Evolutionary conservation across 1,140 invertebrate species (phyloP).

Genomic region (Drosophila watanabei): DNA sequence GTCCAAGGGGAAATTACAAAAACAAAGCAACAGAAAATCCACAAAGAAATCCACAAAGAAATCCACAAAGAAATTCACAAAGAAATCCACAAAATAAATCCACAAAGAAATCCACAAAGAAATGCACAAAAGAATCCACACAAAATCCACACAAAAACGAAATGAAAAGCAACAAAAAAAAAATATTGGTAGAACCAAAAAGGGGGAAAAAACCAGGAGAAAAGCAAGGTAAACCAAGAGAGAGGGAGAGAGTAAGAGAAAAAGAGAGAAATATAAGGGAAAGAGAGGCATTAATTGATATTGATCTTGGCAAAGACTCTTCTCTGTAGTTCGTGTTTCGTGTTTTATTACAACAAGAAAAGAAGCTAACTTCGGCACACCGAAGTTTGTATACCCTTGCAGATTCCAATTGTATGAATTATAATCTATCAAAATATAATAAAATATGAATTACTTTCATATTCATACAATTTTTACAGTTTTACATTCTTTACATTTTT

Average conservation of each 20-base stretch:
- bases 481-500: too few species aligned
- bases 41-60: conserved; percentile 1
- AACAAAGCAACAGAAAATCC: conserved; percentile 4
- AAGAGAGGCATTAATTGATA: conserved; percentile 50
- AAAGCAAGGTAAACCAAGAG: conserved; percentile 22
- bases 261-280: conserved; percentile 39
- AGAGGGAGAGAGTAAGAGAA: conserved; percentile 3
- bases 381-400: too few species aligned
- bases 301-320: conserved; percentile 5
- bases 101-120: too few species aligned
- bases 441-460: too few species aligned
- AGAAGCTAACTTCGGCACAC: too few species aligned
- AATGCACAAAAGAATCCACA: too few species aligned
- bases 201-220: not conserved
- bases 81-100: not conserved
- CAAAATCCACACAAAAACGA: conserved; percentile 4
- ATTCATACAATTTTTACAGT: too few species aligned
- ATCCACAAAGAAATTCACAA: too few species aligned
- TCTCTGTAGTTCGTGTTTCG: conserved; percentile 6
- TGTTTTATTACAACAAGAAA: not conserved
- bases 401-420: too few species aligned
- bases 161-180: not conserved
- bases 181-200: conserved; percentile 2
- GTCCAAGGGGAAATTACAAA: conserved; percentile 8
- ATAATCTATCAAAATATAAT: too few species aligned